phyloP scores from a whole-genome alignment of 2,888 invertebrate species.

The Latrodectus elegans region DNA sequence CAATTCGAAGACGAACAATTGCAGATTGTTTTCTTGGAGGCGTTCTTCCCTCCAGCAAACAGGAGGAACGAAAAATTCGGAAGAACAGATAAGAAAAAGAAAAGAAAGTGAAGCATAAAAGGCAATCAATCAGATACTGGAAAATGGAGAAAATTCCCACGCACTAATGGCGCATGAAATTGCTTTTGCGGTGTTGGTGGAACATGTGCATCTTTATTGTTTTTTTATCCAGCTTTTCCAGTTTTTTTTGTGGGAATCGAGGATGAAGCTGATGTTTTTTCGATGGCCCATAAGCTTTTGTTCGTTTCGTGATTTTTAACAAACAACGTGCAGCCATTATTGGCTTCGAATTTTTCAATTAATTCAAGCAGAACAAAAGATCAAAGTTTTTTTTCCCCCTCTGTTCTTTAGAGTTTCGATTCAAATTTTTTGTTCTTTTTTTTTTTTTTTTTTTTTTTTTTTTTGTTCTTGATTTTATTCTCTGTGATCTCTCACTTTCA shows the following conservation, averaged over 20 bases:
- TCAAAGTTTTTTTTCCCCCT: conserved; percentile 6
- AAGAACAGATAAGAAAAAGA: conserved; percentile 32
- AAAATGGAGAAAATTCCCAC: conserved; percentile 67
- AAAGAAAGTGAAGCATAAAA: conserved; percentile 48
- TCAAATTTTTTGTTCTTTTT: not conserved
- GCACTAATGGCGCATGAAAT: conserved; percentile 67
- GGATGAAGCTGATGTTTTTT: conserved; percentile 41
- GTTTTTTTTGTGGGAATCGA: conserved; percentile 17
- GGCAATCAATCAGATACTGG: conserved; percentile 64
- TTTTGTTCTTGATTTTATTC: not conserved
- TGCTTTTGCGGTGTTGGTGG: conserved; percentile 63
- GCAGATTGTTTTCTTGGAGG: conserved; percentile 19
- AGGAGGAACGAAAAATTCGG: conserved; percentile 12
- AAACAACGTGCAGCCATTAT: conserved; percentile 47
- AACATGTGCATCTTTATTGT: conserved; percentile 47
- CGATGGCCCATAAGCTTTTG: conserved; percentile 44
- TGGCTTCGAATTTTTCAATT: conserved; percentile 60
- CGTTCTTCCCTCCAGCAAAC: conserved; percentile 24
- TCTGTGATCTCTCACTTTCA: not conserved
- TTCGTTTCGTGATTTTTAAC: conserved; percentile 53
- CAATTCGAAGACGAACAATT: conserved; percentile 17
- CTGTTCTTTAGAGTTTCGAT: not conserved
- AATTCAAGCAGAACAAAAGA: conserved; percentile 21
- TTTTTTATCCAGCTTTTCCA: conserved; percentile 27
- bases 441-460: not conserved